Evolutionary conservation across 2,888 invertebrate genomes (phyloP).

Genomic region (Agonum fuliginosum): DNA sequence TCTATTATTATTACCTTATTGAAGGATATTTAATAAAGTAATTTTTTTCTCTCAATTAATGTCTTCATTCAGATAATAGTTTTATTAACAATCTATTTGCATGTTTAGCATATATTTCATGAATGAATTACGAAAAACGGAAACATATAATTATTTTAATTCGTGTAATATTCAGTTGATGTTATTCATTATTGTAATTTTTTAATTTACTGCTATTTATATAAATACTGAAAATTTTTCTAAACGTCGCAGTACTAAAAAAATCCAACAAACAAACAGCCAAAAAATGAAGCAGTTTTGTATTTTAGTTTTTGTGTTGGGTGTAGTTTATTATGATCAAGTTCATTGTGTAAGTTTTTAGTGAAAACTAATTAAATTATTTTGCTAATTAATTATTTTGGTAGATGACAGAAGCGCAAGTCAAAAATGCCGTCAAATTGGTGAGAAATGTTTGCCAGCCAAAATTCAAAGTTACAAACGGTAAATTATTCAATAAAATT

Average conservation of each 20-base stretch:
- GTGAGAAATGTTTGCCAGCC: slow-evolving; percentile 80
- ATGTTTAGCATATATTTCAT: slow-evolving; percentile 2
- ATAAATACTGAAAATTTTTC: slow-evolving; percentile 14
- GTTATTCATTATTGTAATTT: slow-evolving; percentile 31
- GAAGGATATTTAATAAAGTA: slow-evolving; percentile 4
- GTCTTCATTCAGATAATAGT: slow-evolving; percentile 16
- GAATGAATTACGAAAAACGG: slow-evolving; percentile 12
- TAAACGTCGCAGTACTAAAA: slow-evolving; percentile 2
- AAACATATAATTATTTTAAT: slow-evolving; percentile 39
- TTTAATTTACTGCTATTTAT: slow-evolving; percentile 2
- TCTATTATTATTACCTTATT: slow-evolving; percentile 11
- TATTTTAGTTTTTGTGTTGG: background rate
- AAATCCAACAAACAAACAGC: background rate
- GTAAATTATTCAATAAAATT: slow-evolving; percentile 69
- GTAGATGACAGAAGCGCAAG: slow-evolving; percentile 74
- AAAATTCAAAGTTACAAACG: slow-evolving; percentile 77
- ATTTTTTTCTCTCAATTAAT: background rate
- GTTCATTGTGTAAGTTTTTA: slow-evolving; percentile 40
- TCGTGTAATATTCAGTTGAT: slow-evolving; percentile 10
- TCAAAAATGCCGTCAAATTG: slow-evolving; percentile 77
- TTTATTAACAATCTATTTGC: background rate
- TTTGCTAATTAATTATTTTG: slow-evolving; percentile 15
- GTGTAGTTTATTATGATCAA: slow-evolving; percentile 12
- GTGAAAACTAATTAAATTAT: background rate
- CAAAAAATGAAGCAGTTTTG: slow-evolving; percentile 16